Evolutionary conservation across 2,888 invertebrate species (phyloP).

Genomic region (Camptogramma bilineatum): DNA sequence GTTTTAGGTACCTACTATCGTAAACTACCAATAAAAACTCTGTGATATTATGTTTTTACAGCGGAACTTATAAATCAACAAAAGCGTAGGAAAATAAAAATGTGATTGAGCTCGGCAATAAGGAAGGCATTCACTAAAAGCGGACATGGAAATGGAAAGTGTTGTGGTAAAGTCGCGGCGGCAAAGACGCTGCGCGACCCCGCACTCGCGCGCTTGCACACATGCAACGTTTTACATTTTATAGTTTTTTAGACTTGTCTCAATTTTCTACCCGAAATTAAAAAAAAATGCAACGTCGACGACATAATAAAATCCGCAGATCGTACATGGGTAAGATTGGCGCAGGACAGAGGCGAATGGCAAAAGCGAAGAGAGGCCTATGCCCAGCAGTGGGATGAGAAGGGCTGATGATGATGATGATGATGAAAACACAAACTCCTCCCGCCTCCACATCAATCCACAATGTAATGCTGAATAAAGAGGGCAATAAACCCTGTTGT

Average conservation of each 20-base stretch:
- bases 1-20: neutral
- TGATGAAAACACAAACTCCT: neutral
- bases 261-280: no score
- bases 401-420: no score
- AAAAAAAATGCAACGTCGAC: no score
- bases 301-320: no score
- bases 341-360: no score
- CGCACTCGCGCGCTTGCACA: neutral
- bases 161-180: constrained; percentile 13
- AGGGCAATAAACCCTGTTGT: constrained; percentile 1
- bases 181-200: constrained; percentile 1
- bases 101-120: constrained; percentile 5
- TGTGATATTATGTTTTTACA: constrained; percentile 1
- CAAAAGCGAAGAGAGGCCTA: no score
- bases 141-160: constrained; percentile 12
- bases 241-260: no score
- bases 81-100: constrained; percentile 9
- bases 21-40: neutral
- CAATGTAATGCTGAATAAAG: neutral
- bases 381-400: no score
- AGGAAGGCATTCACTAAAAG: constrained; percentile 13
- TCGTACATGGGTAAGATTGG: no score
- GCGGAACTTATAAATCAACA: constrained; percentile 7
- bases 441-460: neutral
- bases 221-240: no score